Evolutionary conservation across 2,113 vertebrate genomes (phyloP), one percentile per base, ranked within the genome.

Genomic region (Circaetus gallicus): DNA sequence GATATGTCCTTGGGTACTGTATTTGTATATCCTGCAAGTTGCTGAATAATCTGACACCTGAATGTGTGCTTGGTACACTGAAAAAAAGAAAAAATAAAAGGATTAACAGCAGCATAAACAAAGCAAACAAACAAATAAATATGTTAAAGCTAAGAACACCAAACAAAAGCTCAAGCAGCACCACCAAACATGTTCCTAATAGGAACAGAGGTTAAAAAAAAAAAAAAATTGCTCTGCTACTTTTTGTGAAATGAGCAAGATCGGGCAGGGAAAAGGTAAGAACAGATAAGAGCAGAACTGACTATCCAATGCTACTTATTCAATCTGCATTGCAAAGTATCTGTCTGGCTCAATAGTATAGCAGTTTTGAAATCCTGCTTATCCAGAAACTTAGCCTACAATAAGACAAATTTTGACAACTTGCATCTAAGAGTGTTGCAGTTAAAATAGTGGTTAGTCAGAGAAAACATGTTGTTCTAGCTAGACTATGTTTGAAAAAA

Each of bases 231-330:
- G 0, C 2, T 40, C 3, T 9, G 21, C 16, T 83, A 34, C 3
- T 12, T 53, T 50, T 55, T 70, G 15, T 78, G 12, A 77, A 50
- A 19, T 71, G 7, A 85, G 24, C 32, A 63, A 69, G 20, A 31
- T 29, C 2, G 2, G 15, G 6, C 6, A 45, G 3, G 16, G 12
- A 31, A 66, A 55, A 49, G 0, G 0, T 47, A 59, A 71, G 49
- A 55, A 43, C 1, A 52, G 10, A 0, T 36, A 55, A 59, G 6
- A 38, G 15, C 5, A 40, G 16, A 69, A 81, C 8, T 24, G 45
- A 56, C 10, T 67, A 32, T 63, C 28, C 53, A 40, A 8, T 67
- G 29, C 16, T 77, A 32, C 16, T 70, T 53, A n/a, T n/a, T 93
- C n/a, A 53, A 8, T 49, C 42, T 73, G 73, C 5, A 63, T 56